Percentiles rank a stretch among this genome's conserved stretches.
These are phyloP conservation scores for Piscicola geometra DNA, from an alignment of 2,888 invertebrate species.

Conservation along the genomic window DNA sequence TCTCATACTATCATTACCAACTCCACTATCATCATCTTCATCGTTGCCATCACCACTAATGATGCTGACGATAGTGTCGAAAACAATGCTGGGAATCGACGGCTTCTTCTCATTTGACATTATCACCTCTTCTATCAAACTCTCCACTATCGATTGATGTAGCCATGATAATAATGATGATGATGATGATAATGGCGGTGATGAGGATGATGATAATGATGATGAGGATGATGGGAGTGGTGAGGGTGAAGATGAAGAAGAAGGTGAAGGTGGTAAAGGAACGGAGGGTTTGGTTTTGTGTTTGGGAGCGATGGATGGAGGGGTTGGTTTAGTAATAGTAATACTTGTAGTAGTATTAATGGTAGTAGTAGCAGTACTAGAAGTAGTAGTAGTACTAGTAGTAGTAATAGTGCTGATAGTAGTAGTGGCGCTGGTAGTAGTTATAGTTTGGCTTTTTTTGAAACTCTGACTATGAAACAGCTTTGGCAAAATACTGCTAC, in stretches of 20 bases:
- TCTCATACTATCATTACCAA: neutral
- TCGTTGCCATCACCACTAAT: too few species aligned
- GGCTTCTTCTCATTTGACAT: neutral
- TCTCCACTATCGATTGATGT: neutral
- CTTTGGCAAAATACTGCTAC: too few species aligned
- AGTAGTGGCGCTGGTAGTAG: too few species aligned
- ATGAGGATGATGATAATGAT: slow-evolving; percentile 18
- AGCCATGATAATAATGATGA: slow-evolving; percentile 3
- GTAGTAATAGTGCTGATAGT: too few species aligned
- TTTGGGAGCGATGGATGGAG: neutral
- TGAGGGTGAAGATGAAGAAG: slow-evolving; percentile 22
- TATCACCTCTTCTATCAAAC: slow-evolving; percentile 25
- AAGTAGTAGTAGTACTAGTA: neutral
- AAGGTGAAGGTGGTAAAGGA: neutral
- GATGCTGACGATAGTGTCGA: slow-evolving; percentile 25
- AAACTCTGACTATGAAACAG: too few species aligned
- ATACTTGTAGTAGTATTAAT: neutral
- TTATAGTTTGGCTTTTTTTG: too few species aligned
- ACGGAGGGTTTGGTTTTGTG: neutral
- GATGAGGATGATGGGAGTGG: slow-evolving; percentile 10
- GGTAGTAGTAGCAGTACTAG: neutral
- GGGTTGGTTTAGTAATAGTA: neutral
- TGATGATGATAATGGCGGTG: neutral
- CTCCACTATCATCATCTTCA: neutral
- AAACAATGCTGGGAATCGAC: slow-evolving; percentile 22